Conservation (phyloP, 2,888 invertebrate species). For the Erebia palarica region DNA sequence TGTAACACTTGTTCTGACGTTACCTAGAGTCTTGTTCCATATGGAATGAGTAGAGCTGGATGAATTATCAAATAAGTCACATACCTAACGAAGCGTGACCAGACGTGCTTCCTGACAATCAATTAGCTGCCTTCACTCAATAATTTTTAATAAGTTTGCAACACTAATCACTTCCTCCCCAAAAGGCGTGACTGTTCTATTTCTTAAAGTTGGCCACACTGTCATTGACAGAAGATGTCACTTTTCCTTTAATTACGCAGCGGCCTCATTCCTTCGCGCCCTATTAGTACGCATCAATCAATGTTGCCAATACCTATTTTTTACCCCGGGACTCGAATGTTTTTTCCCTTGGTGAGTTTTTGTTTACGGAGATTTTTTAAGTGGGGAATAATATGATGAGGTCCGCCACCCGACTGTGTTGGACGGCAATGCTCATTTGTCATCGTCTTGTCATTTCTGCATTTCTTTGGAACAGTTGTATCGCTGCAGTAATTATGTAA, state of each 20-base stretch:
- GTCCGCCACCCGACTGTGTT: slow-evolving; percentile 80
- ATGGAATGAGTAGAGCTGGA: slow-evolving; percentile 11
- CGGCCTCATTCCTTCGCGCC: slow-evolving; percentile 81
- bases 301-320: slow-evolving; percentile 83
- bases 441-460: slow-evolving; percentile 83
- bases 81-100: slow-evolving; percentile 49
- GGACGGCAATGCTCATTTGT: slow-evolving; percentile 79
- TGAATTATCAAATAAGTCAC: slow-evolving; percentile 28
- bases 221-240: slow-evolving; percentile 81
- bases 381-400: slow-evolving; percentile 83
- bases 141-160: slow-evolving; percentile 80
- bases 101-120: slow-evolving; percentile 61
- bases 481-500: slow-evolving; percentile 79
- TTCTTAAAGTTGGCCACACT: slow-evolving; percentile 69
- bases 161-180: slow-evolving; percentile 79
- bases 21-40: neutral
- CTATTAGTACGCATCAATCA: slow-evolving; percentile 83
- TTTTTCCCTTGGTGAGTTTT: slow-evolving; percentile 74
- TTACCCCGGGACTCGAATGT: slow-evolving; percentile 70
- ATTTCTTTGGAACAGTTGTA: slow-evolving; percentile 79
- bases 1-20: neutral
- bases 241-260: slow-evolving; percentile 78
- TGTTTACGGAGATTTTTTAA: slow-evolving; percentile 82
- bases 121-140: slow-evolving; percentile 79
- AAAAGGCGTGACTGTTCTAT: slow-evolving; percentile 79